Evolutionary conservation across 37 sponge, comb jelly and placozoan species (phyloP).

Genomic region (Diacarnus erythraeanus): DNA sequence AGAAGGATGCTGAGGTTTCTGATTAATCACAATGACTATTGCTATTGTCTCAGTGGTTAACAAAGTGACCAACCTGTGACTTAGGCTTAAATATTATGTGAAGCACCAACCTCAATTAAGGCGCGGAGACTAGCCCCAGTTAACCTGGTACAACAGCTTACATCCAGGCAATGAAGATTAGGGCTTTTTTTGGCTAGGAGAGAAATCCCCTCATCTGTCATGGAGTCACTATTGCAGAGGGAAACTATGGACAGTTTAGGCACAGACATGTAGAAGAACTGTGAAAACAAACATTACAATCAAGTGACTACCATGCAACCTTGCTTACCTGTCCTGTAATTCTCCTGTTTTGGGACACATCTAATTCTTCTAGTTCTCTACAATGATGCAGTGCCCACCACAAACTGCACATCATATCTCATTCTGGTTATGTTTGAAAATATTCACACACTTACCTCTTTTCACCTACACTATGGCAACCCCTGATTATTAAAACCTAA

Average conservation of each 20-base stretch:
- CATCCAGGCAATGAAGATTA: slow-evolving; percentile 15
- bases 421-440: not conserved
- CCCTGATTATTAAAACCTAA: slow-evolving; percentile 16
- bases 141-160: slow-evolving; percentile 27
- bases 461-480: slow-evolving; percentile 17
- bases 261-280: slow-evolving; percentile 39
- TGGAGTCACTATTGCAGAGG: slow-evolving; percentile 10
- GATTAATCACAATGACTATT: not conserved
- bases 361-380: slow-evolving; percentile 26
- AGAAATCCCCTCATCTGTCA: slow-evolving; percentile 15
- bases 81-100: not conserved
- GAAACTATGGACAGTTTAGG: not conserved
- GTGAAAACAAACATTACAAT: too few species aligned
- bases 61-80: too few species aligned
- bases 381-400: slow-evolving; percentile 64
- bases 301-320: not conserved
- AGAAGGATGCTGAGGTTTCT: too few species aligned
- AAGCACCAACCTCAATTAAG: slow-evolving; percentile 21
- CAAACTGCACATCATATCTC: slow-evolving; percentile 9
- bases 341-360: slow-evolving; percentile 49
- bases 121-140: slow-evolving; percentile 26
- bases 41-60: not conserved
- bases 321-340: slow-evolving; percentile 59
- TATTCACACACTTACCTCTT: slow-evolving; percentile 21
- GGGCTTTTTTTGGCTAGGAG: slow-evolving; percentile 16